A percentile compares a stretch with the other conserved stretches of the same genome.
Conservation (phyloP, 2,113 vertebrate genomes). For the Psephotus haematonotus region DNA sequence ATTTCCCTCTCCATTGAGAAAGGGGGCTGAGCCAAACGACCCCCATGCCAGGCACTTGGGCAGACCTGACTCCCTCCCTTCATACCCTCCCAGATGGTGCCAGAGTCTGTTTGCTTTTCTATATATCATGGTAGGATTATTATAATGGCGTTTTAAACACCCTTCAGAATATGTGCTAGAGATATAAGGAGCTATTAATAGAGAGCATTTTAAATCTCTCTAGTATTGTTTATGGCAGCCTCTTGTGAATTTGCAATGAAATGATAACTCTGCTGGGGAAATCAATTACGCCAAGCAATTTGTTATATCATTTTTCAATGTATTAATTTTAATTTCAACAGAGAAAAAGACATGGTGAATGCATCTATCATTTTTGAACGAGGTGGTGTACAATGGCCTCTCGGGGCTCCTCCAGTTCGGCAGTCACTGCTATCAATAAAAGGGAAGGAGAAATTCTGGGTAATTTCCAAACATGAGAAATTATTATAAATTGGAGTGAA, state of each 20-base stretch:
- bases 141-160: not conserved
- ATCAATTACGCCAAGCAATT: not conserved
- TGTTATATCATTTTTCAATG: slow-evolving; percentile 11
- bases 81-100: not conserved
- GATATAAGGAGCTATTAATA: not conserved
- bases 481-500: not conserved
- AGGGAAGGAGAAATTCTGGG: not conserved
- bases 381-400: not conserved
- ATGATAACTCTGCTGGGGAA: slow-evolving; percentile 13
- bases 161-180: not conserved
- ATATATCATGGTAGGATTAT: accelerated
- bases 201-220: not conserved
- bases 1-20: too few species aligned
- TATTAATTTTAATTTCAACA: not conserved
- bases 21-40: not conserved
- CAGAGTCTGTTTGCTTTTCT: not conserved
- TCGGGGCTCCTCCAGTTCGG: not conserved
- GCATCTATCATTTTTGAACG: not conserved
- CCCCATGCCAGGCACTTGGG: accelerated
- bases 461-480: not conserved
- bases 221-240: slow-evolving; percentile 3
- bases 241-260: not conserved
- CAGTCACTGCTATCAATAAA: not conserved
- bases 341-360: not conserved
- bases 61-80: not conserved